Evolutionary conservation across 1,140 invertebrate species (phyloP), one percentile per base, ranked within the genome.

Genomic region (Schlechtendalia chinensis): DNA sequence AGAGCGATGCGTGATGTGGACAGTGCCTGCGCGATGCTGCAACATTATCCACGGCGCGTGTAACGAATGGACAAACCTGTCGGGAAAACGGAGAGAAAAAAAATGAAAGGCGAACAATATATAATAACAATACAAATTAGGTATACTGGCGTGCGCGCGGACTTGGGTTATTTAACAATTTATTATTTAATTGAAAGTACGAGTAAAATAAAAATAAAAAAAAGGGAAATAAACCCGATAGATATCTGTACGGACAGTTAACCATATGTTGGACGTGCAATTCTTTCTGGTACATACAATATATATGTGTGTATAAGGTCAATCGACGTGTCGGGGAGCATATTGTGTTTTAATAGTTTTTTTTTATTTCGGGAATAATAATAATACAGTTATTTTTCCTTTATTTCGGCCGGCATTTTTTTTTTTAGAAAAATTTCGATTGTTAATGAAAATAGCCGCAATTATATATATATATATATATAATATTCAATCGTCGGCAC

Each of bases 131-230:
- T 59, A 58, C 56, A 59, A 17, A 58, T 39, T 39, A 58, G 32
- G 8, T 63, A 65, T 22, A 45, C 32, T 39, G 32, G 32, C 32
- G 32, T 39, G 32, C 32, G 11, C 32, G n/a, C 27, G 71, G 67
- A 47, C 32, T 27, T 59, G 1, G 27, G 50, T 56, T 74, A 59
- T 32, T 77, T 59, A 75, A 75, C n/a, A 75, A 75, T 75, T 58
- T 77, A 45, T 58, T 77, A 61, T 77, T 77, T 59, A 77, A 77
- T 77, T 59, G 74, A 77, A 77, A 56, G 71, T 74, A 74, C n/a
- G 74, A 53, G 67, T 45, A 45, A 45, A 75, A n/a, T n/a, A n/a
- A n/a, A n/a, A n/a, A n/a, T 16, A 77, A 56, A 75, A 22, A 74
- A 54, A 54, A 19, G 8, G 32, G 32, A 22, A 77, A 56, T 58